Base-by-base conservation (phyloP, 2,888 invertebrate species). In the Cheilosia soror region DNA sequence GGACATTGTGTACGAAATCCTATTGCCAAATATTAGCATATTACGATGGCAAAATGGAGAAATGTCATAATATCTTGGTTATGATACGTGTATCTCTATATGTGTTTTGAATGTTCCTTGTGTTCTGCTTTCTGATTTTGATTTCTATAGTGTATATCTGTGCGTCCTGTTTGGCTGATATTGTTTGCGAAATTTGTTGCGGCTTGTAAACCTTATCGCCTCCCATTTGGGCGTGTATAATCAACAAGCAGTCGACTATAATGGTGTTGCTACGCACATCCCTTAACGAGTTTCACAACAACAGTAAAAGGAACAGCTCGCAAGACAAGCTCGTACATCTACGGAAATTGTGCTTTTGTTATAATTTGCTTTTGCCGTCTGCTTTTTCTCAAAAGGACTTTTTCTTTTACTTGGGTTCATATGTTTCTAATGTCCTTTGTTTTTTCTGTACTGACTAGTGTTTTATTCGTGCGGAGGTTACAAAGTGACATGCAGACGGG, bases 21-120 rank as follows among this genome's bases (percentile, higher is more conserved):
- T 49, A 72, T 42, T 76, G 71, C 66, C 72, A 81, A 80, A 85
- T 81, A 85, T 85, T 85, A 85, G 80, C 80, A 85, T 85, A 85
- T 68, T 85, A 47, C 47, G 68, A 63, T 73, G 72, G 73, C 20
- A 37, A 40, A 68, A 62, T 53, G 68, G 49, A 63, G 58, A 63
- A 69, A 84, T 79, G 73, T 84, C 79, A 84, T 84, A 84, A 84
- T 84, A 79, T 71, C 79, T 79, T 44, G 79, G 75, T 63, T 79
- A 58, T 68, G 68, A 55, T 15, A 57, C 49, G 51, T 65, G 44
- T 40, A 42, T 9, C 31, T 33, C n/a, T 37, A 20, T 51, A 49
- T 13, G 27, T 31, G n/a, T 51, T 20, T n/a, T 31, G 40, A 66
- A 68, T 80, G 44, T 47, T 73, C 44, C 37, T 57, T 29, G 40